Percentiles rank a stretch among this genome's conserved stretches.
phyloP scores from a whole-genome alignment of 2,888 invertebrate species.

The Clanis bilineata region DNA sequence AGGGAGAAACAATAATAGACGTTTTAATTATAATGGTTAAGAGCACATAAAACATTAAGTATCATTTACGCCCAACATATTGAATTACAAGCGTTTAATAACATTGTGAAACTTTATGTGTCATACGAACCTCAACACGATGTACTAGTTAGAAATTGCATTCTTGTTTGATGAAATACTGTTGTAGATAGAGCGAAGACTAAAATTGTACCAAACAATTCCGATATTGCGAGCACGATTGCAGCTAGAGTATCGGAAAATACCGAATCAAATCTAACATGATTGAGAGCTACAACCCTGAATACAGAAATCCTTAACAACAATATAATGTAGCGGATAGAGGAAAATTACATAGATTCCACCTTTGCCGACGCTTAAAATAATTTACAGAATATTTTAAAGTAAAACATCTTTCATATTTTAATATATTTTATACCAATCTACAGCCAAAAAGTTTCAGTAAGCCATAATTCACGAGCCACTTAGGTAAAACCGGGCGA shows the following conservation, averaged over 20 bases:
- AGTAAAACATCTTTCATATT: constrained; percentile 13
- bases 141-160: neutral
- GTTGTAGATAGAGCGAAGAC: neutral
- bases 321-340: neutral
- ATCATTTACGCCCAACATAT: neutral
- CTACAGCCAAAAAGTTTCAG: constrained; percentile 18
- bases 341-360: constrained; percentile 10
- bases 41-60: too few species aligned
- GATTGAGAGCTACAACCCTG: neutral
- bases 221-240: neutral
- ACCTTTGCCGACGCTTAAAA: constrained; percentile 5
- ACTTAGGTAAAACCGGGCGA: constrained; percentile 14
- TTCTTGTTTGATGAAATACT: neutral
- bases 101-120: too few species aligned
- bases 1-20: too few species aligned
- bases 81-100: neutral
- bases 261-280: neutral
- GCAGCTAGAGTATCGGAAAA: neutral
- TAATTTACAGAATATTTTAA: constrained; percentile 12
- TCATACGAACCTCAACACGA: neutral
- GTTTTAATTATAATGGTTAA: too few species aligned
- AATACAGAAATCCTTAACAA: neutral
- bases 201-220: constrained; percentile 1
- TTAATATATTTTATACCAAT: constrained; percentile 17
- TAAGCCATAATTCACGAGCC: constrained; percentile 17